These are phyloP conservation scores for Pseudorectes ferrugineus DNA, from an alignment of 2,113 vertebrate genomes.

Conservation along the genomic window DNA sequence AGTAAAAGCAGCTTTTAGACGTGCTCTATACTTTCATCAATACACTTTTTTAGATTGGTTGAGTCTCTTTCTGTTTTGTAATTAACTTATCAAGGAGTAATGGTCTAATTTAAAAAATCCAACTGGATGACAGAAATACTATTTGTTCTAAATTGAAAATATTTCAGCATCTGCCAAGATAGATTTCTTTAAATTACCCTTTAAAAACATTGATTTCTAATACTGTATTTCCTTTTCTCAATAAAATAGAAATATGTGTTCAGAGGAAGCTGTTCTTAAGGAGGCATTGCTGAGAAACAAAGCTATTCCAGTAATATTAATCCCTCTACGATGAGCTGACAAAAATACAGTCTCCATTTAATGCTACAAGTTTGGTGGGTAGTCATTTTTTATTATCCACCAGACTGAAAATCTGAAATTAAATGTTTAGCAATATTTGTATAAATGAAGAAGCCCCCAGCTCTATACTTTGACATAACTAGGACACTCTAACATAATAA, in stretches of 20 bases:
- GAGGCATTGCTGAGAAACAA: constrained; percentile 12
- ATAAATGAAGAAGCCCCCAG: constrained; percentile 59
- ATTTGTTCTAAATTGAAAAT: constrained; percentile 57
- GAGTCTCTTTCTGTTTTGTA: constrained; percentile 48
- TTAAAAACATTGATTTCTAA: constrained; percentile 61
- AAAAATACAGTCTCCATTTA: constrained; percentile 43
- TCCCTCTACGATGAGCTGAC: constrained; percentile 15
- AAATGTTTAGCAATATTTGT: constrained; percentile 52
- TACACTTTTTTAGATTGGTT: not conserved
- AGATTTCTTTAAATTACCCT: constrained; percentile 61
- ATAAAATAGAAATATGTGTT: constrained; percentile 47
- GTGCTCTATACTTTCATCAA: constrained; percentile 35
- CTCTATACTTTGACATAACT: constrained; percentile 58
- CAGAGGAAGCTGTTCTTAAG: constrained; percentile 25
- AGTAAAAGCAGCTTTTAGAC: constrained; percentile 31
- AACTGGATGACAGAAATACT: constrained; percentile 52
- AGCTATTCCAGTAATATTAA: constrained; percentile 42
- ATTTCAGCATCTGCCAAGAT: constrained; percentile 58
- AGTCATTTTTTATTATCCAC: constrained; percentile 54
- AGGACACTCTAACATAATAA: constrained; percentile 46
- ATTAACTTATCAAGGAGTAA: constrained; percentile 63
- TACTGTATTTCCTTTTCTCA: constrained; percentile 36
- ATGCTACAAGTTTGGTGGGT: constrained; percentile 8
- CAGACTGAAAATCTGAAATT: constrained; percentile 52
- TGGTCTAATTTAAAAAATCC: constrained; percentile 45